Evolutionary conservation across 2,888 invertebrate genomes (phyloP), one percentile per base, ranked within the genome.

Genomic region (Tenthredo scrophulariae): DNA sequence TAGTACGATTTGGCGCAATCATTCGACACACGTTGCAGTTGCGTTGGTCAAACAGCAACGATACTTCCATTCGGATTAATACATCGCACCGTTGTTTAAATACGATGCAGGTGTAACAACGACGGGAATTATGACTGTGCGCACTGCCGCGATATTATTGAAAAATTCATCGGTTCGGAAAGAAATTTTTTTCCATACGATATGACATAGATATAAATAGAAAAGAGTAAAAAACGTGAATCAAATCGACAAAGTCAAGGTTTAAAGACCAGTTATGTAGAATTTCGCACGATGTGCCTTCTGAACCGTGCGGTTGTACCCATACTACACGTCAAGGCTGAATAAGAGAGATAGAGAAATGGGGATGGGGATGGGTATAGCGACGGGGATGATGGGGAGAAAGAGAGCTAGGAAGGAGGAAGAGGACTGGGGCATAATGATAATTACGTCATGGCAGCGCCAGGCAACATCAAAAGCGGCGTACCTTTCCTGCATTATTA

Each of bases 401-500:
- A 54, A 54, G 79, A 79, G 54, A 22, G 58, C 13, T 43, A 29
- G n/a, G 40, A 62, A 62, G 33, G 37, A 58, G 26, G 37, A 37
- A 33, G 43, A 65, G 82, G 40, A 43, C 37, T 13, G 46, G 50
- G 46, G 86, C 83, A 80, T 65, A 87, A 89, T 88, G 90, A 88
- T 89, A 89, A 89, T 89, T 89, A 88, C 89, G 88, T 86, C 86
- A 86, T 84, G 70, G 58, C 87, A 87, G 22, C 70, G 67, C 70
- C 88, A 86, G 58, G 62, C 85, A 87, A 90, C 88, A 89, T 91
- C 91, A 91, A 91, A 90, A 89, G 90, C 74, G 62, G 82, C 40
- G 83, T 67, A 83, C 75, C 89, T 89, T 89, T 88, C 87, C 88
- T 85, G 84, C 86, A 79, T 88, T 89, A 87, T 89, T 87, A 86